Percentiles rank a stretch among this genome's conserved stretches.
phyloP scores from a whole-genome alignment of 2,888 invertebrate genomes.

The Archips xylosteana region DNA sequence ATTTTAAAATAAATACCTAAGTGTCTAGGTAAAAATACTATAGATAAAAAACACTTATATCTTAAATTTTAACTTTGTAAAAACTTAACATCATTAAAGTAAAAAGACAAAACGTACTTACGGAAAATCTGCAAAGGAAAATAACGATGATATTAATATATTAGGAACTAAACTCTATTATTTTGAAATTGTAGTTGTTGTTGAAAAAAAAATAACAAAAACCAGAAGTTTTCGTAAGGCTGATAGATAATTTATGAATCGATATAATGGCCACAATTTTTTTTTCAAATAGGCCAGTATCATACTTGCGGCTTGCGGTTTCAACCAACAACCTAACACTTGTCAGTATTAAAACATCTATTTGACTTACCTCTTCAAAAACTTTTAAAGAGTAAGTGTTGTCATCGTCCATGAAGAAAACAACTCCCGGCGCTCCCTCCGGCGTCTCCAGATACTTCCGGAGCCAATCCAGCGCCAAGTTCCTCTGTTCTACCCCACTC shows the following conservation, averaged over 20 bases:
- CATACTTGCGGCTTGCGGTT: no score
- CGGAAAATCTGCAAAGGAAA: neutral
- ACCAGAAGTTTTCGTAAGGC: no score
- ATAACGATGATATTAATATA: neutral
- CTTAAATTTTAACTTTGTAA: neutral
- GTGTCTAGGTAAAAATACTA: no score
- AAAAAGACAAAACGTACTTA: neutral
- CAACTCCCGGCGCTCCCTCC: conserved; percentile 88
- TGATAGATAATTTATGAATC: no score
- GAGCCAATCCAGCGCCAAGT: conserved; percentile 94
- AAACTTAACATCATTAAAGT: neutral
- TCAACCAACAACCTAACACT: no score
- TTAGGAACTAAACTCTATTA: no score
- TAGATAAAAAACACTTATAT: neutral
- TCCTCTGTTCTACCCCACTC: conserved; percentile 96
- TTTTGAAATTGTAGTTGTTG: neutral
- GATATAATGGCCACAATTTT: no score
- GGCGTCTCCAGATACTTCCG: conserved; percentile 83
- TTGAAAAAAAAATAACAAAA: neutral
- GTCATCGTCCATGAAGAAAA: conserved; percentile 99
- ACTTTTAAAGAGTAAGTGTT: conserved; percentile 96
- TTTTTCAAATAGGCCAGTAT: no score
- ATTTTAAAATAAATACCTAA: no score
- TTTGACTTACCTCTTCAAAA: conserved; percentile 91
- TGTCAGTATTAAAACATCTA: no score